These are phyloP conservation scores for Orthonyx spaldingii DNA, from an alignment of 2,113 vertebrate species.

Conservation along the genomic window DNA sequence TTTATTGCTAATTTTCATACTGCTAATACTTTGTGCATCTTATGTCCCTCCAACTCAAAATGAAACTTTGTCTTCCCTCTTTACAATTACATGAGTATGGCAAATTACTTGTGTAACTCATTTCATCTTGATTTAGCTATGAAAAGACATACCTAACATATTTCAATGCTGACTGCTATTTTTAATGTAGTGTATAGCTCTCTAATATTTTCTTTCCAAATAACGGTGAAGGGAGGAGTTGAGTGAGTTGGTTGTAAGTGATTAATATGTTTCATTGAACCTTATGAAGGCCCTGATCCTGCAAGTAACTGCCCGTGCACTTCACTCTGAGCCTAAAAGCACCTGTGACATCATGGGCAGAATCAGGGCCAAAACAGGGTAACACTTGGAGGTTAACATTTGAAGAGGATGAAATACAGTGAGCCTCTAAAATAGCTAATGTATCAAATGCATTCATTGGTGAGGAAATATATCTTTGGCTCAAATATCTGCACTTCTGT, in stretches of 20 bases:
- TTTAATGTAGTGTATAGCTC: neutral
- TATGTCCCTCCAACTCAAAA: neutral
- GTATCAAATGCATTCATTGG: neutral
- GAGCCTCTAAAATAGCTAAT: neutral
- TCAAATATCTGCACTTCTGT: neutral
- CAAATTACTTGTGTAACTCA: neutral
- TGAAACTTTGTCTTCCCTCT: neutral
- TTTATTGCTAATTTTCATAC: neutral
- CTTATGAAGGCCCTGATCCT: conserved; percentile 10
- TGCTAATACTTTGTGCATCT: neutral
- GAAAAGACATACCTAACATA: conserved; percentile 10
- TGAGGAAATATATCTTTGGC: neutral
- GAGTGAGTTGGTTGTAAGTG: conserved; percentile 37
- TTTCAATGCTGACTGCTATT: neutral
- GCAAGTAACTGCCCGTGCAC: neutral
- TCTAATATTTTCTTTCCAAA: conserved; percentile 51
- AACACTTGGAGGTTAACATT: neutral
- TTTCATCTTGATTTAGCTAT: neutral
- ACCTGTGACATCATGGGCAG: neutral
- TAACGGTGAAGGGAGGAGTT: neutral
- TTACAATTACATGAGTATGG: neutral
- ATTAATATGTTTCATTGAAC: conserved; percentile 40
- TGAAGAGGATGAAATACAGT: neutral
- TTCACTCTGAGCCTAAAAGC: neutral
- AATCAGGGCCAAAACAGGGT: neutral